Base-by-base conservation (phyloP, 1,140 invertebrate species). In the Drosophila auraria region DNA sequence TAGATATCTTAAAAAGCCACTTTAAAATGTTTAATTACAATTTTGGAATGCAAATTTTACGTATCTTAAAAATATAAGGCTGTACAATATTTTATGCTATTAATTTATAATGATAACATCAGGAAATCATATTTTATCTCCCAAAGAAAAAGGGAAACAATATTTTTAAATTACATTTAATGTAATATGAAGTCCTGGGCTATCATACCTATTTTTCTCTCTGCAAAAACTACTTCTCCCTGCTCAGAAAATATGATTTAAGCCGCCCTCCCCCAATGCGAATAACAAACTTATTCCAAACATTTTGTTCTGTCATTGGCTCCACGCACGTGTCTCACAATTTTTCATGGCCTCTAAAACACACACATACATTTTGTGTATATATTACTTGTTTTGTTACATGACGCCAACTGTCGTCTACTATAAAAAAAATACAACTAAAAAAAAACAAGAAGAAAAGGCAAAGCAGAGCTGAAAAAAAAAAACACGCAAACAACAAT, bases 281-380 rank as follows among this genome's bases (percentile, higher is more conserved):
- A 42, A 60, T 59, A 56, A 9, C 12, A 36, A 38, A 59, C 44
- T 59, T 58, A 72, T 59, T 65, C 11, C 44, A 45, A 72, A 60
- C 62, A 47, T 54, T 79, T 50, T 69, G 56, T 69, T 80, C 63
- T 76, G 69, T 76, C 70, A 73, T 73, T 73, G 56, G 56, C 71
- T 86, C 68, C 77, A 74, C 69, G 81, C 83, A 87, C 83, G 84
- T 87, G 84, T 83, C 80, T 83, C 62, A 64, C 77, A 66, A 83
- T 83, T 81, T 87, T 87, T 83, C 87, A 83, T 60, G 80, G 68
- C 63, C 71, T 82, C 74, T 74, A 73, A 61, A 73, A 61, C 38
- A 58, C 56, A 38, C 44, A 36, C 56, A 73, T 27, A 25, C 45
- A 33, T 58, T 44, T 53, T 56, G 45, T 68, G 54, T 44, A 72